phyloP scores from a whole-genome alignment of 2,888 invertebrate species.

The Anticlea derivata region DNA sequence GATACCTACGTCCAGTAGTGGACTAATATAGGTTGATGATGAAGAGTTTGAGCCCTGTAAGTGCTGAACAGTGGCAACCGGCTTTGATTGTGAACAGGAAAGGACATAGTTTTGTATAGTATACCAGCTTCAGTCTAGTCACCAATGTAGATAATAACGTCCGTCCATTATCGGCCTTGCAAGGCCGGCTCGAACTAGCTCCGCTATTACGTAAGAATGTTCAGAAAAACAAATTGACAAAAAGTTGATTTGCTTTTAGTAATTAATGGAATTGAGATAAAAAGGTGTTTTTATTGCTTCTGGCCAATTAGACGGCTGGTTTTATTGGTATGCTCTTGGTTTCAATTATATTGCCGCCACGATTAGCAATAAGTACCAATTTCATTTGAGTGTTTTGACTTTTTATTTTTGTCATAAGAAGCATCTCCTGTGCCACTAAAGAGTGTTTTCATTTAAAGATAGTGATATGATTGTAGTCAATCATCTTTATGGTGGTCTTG shows the following conservation, averaged over 20 bases:
- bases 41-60: too few relatives aligned
- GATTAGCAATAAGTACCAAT: conserved; percentile 4
- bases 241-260: conserved; percentile 26
- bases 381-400: conserved; percentile 1
- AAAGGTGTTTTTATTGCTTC: conserved; percentile 24
- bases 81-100: neutral
- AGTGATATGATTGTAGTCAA: too few relatives aligned
- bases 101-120: neutral
- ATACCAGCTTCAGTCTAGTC: conserved; percentile 15
- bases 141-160: conserved; percentile 25
- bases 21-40: too few relatives aligned
- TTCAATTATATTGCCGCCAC: conserved; percentile 1
- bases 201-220: conserved; percentile 30
- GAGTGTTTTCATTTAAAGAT: too few relatives aligned
- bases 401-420: neutral
- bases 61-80: neutral
- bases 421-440: too few relatives aligned
- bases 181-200: conserved; percentile 33
- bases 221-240: conserved; percentile 24
- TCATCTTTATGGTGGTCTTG: too few relatives aligned
- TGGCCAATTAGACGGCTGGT: conserved; percentile 11
- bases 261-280: conserved; percentile 24
- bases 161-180: conserved; percentile 36
- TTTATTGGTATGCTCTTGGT: conserved; percentile 8
- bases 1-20: too few relatives aligned